Base-by-base conservation (phyloP, 2,888 invertebrate genomes). In the Pachydiplax longipennis region DNA sequence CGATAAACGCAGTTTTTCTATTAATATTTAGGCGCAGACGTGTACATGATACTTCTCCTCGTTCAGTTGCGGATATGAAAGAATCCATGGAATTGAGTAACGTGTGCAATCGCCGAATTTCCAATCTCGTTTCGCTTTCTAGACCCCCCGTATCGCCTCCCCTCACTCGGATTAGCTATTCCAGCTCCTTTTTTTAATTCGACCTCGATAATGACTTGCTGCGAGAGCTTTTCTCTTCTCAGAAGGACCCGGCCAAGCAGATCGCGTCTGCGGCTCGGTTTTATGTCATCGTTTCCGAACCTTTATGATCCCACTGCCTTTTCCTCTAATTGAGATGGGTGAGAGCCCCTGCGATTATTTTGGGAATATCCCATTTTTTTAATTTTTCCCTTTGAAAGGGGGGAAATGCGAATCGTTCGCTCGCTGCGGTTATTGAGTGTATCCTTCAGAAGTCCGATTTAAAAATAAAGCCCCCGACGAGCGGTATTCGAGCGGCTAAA, bases 41-140 rank as follows among this genome's bases (percentile, higher is more conserved):
- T n/a, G n/a, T n/a, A n/a, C n/a, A n/a, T n/a, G n/a, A n/a, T n/a
- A 18, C 53, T 53, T 18, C 18, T 53, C 53, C 53, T 15, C 15
- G 53, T 5, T 3, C 18, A 53, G 53, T 15, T 53, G 15, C 53
- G 5, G 18, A 53, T 18, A 31, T 31, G 0, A 73, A 25, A 73
- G 73, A 73, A 31, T 18, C 13, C 25, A 5, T 73, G 73, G 73
- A 73, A 25, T 73, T 73, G n/a, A 1, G 31, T 25, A 73, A 73
- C 73, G 31, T 13, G 13, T 3, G 73, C 53, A 31, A 73, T 31
- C 31, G 73, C 3, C 10, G 25, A 25, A 25, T 31, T 73, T 73
- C 31, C 73, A 31, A 31, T 13, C 25, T 31, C 87, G 87, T 87
- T 37, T 87, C 87, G 87, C 87, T 87, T 87, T 87, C 87, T 87